These are phyloP conservation scores for Lasioglossum oenotherae DNA, from an alignment of 2,888 invertebrate species.

Conservation along the genomic window DNA sequence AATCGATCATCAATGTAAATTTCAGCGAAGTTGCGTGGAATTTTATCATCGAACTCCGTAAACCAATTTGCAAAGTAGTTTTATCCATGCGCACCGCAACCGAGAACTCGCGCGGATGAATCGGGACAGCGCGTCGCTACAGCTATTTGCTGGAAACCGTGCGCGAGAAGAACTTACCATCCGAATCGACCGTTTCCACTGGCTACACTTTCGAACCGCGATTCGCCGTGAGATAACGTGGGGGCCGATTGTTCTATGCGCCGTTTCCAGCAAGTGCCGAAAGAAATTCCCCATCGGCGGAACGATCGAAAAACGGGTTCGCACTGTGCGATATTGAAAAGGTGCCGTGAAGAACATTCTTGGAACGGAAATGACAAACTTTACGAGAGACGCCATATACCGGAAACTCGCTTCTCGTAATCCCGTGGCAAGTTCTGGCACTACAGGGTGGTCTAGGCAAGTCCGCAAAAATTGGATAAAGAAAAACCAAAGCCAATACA, in stretches of 20 bases:
- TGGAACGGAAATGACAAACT: slow-evolving; percentile 63
- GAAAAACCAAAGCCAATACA: background rate
- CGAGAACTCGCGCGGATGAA: slow-evolving; percentile 40
- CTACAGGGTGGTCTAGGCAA: background rate
- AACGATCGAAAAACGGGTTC: slow-evolving; percentile 57
- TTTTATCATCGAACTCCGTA: slow-evolving; percentile 43
- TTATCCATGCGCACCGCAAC: slow-evolving; percentile 47
- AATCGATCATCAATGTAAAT: background rate
- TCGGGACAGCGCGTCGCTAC: slow-evolving; percentile 18
- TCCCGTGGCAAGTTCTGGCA: background rate
- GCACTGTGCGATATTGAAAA: slow-evolving; percentile 49
- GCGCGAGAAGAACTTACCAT: slow-evolving; percentile 55
- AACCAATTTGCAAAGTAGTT: slow-evolving; percentile 40
- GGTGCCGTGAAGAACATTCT: slow-evolving; percentile 45
- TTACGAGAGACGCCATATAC: slow-evolving; percentile 34
- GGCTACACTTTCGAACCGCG: slow-evolving; percentile 58
- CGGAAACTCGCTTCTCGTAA: background rate
- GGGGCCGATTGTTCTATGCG: slow-evolving; percentile 63
- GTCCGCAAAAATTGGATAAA: slow-evolving; percentile 15
- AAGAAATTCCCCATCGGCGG: slow-evolving; percentile 39
- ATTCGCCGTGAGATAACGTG: slow-evolving; percentile 61
- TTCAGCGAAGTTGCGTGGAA: slow-evolving; percentile 26
- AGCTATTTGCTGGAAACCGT: slow-evolving; percentile 44
- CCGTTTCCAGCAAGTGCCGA: slow-evolving; percentile 29
- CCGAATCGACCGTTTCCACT: slow-evolving; percentile 53